phyloP scores from a whole-genome alignment of 2,113 vertebrate species.

The Gasterosteus nipponicus region DNA sequence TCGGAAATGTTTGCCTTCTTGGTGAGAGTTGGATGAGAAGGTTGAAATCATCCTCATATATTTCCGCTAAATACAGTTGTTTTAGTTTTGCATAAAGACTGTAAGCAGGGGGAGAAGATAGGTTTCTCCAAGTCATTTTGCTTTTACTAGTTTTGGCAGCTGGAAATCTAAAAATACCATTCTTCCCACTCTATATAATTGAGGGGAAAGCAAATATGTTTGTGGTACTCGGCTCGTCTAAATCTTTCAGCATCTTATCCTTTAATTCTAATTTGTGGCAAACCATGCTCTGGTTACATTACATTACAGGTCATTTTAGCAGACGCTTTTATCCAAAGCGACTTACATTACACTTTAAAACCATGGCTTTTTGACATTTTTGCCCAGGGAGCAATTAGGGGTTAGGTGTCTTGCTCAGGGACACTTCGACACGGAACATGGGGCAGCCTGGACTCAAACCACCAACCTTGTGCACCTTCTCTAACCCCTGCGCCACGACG shows the following conservation, averaged over 20 bases:
- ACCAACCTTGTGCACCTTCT: too few relatives aligned
- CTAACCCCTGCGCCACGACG: too few relatives aligned
- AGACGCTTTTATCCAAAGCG: too few relatives aligned
- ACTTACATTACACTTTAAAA: too few relatives aligned
- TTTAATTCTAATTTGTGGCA: constrained; percentile 28
- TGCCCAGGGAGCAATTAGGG: too few relatives aligned
- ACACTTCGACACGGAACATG: too few relatives aligned
- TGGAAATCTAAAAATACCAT: neutral
- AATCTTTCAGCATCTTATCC: neutral
- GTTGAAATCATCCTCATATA: neutral
- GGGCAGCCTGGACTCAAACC: too few relatives aligned
- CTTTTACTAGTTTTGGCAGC: neutral
- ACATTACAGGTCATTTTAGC: too few relatives aligned
- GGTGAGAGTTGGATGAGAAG: neutral
- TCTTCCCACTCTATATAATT: neutral
- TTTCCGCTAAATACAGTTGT: neutral
- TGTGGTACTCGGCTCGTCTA: neutral
- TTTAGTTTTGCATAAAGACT: neutral
- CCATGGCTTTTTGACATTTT: too few relatives aligned
- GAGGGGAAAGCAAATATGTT: neutral
- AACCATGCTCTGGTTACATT: constrained; percentile 22
- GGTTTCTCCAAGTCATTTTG: neutral
- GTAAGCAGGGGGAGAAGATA: neutral
- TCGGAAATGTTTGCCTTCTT: neutral
- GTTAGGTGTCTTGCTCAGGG: too few relatives aligned